Conservation (phyloP, 2,888 invertebrate species). For the Mechanitis messenoides region DNA sequence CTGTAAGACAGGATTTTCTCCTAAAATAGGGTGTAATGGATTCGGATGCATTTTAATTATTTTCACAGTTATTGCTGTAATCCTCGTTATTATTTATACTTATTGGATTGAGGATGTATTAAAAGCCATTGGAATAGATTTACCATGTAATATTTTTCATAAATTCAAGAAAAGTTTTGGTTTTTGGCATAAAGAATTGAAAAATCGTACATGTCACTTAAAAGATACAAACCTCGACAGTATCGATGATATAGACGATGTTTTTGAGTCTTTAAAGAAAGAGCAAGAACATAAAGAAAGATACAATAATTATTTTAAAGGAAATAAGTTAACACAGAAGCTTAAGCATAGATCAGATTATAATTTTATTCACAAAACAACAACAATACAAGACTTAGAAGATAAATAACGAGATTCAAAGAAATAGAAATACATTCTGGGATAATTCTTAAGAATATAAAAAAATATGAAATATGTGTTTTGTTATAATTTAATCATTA, state of each 20-base stretch:
- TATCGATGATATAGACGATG: background rate
- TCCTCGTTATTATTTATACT: constrained; percentile 34
- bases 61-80: constrained; percentile 27
- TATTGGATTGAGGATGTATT: constrained; percentile 36
- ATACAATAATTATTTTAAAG: background rate
- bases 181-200: constrained; percentile 7
- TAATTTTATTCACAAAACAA: background rate
- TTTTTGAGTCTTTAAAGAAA: background rate
- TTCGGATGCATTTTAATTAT: constrained; percentile 31
- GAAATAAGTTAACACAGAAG: background rate
- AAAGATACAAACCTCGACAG: background rate
- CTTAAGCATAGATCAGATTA: background rate
- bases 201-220: constrained; percentile 6
- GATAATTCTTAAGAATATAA: too few species aligned
- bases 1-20: constrained; percentile 21
- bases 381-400: background rate
- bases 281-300: background rate
- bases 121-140: constrained; percentile 25
- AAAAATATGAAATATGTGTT: too few species aligned
- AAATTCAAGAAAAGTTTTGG: constrained; percentile 13
- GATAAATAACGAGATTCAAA: too few species aligned
- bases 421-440: too few species aligned
- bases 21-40: constrained; percentile 15
- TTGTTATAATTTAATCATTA: too few species aligned
- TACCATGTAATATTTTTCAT: constrained; percentile 30